Evolutionary conservation across 2,113 vertebrate species (phyloP).

Genomic region (Pelodiscus sinensis): DNA sequence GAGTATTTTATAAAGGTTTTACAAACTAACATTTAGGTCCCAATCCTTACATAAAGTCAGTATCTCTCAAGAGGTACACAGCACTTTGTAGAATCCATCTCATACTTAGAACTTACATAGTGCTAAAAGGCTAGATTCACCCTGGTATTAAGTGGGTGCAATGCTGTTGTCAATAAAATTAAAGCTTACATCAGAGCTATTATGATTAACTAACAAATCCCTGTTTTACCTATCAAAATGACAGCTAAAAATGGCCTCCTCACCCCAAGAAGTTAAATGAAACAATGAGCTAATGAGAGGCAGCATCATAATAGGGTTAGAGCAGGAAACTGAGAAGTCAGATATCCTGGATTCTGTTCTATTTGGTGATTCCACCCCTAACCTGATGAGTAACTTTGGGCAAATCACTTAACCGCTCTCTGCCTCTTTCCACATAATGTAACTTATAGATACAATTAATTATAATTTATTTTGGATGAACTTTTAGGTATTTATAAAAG

Average conservation of each 20-base stretch:
- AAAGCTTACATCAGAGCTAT: not conserved
- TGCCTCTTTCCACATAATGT: not conserved
- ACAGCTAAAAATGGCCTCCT: not conserved
- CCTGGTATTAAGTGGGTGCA: not conserved
- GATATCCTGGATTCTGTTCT: fast-evolving
- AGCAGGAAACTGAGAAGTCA: not conserved
- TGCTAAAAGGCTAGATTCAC: fast-evolving
- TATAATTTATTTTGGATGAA: not conserved
- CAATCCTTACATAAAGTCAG: not conserved
- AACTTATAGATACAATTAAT: not conserved
- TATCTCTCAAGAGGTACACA: not conserved
- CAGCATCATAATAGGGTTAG: not conserved
- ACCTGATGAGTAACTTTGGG: not conserved
- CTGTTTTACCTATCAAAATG: not conserved
- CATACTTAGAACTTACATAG: not conserved
- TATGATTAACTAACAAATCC: not conserved
- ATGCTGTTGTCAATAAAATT: not conserved
- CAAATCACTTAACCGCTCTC: not conserved
- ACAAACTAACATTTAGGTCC: not conserved
- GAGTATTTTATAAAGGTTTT: not conserved
- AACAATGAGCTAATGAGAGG: not conserved
- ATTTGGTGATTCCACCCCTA: not conserved
- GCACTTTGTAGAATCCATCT: not conserved
- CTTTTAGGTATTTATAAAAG: not conserved
- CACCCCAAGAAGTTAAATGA: not conserved